These are phyloP conservation scores for Ostrea edulis DNA, from an alignment of 1,140 invertebrate species.

Conservation along the genomic window DNA sequence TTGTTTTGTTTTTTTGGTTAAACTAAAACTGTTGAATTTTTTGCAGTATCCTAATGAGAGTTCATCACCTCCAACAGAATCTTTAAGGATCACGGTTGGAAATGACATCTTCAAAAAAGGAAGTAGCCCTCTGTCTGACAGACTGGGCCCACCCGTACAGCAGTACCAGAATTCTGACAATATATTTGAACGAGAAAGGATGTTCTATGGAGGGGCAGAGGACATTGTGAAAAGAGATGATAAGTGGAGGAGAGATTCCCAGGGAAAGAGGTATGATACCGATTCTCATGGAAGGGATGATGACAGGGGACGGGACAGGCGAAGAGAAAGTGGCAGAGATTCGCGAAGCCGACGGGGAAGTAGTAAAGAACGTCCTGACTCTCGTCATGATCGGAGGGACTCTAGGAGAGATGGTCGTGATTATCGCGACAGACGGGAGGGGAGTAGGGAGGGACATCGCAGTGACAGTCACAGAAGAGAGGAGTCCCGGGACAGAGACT, in stretches of 20 bases:
- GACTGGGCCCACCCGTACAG: constrained; percentile 56
- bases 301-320: constrained; percentile 29
- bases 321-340: constrained; percentile 52
- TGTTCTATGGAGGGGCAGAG: constrained; percentile 7
- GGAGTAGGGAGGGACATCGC: neutral
- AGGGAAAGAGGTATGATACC: constrained; percentile 8
- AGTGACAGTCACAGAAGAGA: constrained; percentile 2
- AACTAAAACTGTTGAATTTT: neutral
- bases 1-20: no score
- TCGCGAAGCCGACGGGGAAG: constrained; percentile 30
- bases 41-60: constrained; percentile 29
- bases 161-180: neutral
- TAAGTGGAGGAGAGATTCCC: neutral
- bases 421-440: constrained; percentile 48
- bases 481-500: neutral
- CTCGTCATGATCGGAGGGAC: constrained; percentile 43
- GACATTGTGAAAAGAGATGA: constrained; percentile 35
- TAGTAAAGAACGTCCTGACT: constrained; percentile 40
- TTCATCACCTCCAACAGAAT: constrained; percentile 53
- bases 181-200: constrained; percentile 41
- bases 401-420: constrained; percentile 35
- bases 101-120: constrained; percentile 68
- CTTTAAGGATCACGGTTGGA: constrained; percentile 73
- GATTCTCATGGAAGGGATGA: constrained; percentile 24
- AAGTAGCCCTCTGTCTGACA: constrained; percentile 47